A percentile compares a stretch with the other conserved stretches of the same genome.
Conservation (phyloP, 2,113 vertebrate genomes). For the Trogon melanurus region DNA sequence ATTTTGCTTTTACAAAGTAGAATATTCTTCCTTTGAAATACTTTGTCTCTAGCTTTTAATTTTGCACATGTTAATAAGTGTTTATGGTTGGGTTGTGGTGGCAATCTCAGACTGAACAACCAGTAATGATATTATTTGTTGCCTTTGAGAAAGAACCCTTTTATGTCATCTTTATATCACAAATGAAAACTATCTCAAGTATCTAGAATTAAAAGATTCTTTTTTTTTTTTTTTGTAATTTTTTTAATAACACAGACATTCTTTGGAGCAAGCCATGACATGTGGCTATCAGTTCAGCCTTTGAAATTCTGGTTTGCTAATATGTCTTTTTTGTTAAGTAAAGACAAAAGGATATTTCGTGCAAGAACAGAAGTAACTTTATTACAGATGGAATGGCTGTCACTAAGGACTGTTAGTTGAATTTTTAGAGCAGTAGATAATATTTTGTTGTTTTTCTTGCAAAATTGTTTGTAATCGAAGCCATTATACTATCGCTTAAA, state of each 20-base stretch:
- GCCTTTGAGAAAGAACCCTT: neutral
- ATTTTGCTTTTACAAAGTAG: neutral
- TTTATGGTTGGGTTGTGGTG: neutral
- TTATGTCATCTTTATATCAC: neutral
- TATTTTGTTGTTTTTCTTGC: neutral
- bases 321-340: fast-evolving
- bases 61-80: neutral
- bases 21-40: constrained; percentile 12
- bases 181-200: neutral
- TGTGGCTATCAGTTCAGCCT: neutral
- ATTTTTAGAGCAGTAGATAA: neutral
- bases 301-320: neutral
- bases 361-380: neutral
- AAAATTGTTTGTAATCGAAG: constrained; percentile 10
- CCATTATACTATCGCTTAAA: neutral
- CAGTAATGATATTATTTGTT: neutral
- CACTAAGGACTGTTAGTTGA: neutral
- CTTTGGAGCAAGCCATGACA: neutral
- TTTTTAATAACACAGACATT: neutral
- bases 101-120: neutral
- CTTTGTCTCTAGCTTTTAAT: constrained; percentile 11
- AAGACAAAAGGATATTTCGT: neutral
- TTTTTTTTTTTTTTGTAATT: neutral
- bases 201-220: neutral
- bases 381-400: neutral